Evolutionary conservation across 1,140 invertebrate genomes (phyloP).

Genomic region (Telenomus remus): DNA sequence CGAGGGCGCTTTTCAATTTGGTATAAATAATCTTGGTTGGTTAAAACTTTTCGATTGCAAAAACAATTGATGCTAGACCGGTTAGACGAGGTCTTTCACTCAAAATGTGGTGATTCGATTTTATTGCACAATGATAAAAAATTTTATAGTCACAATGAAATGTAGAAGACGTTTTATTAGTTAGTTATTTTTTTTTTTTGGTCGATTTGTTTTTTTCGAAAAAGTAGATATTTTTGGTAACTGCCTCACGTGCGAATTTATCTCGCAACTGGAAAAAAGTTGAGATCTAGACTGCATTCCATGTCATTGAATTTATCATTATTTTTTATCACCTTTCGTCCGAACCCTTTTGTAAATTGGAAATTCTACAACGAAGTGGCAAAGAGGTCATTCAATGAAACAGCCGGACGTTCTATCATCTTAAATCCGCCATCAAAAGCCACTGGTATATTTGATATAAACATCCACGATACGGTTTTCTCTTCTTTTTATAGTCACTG

Average conservation of each 20-base stretch:
- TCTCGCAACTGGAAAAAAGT: constrained; percentile 39
- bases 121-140: constrained; percentile 7
- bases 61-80: constrained; percentile 38
- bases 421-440: constrained; percentile 2
- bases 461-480: constrained; percentile 11
- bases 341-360: constrained; percentile 5
- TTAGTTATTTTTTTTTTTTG: too few relatives aligned
- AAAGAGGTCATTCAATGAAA: constrained; percentile 11
- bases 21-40: constrained; percentile 45
- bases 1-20: constrained; percentile 36
- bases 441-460: constrained; percentile 14
- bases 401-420: constrained; percentile 4
- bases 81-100: constrained; percentile 43
- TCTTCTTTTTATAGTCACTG: constrained; percentile 33
- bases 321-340: constrained; percentile 63
- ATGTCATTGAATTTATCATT: constrained; percentile 66
- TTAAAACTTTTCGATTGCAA: constrained; percentile 7
- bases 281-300: constrained; percentile 56
- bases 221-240: too few relatives aligned
- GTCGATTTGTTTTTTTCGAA: too few relatives aligned
- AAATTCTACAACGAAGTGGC: constrained; percentile 16
- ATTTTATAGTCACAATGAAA: constrained; percentile 2
- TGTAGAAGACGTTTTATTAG: too few relatives aligned
- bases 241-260: too few relatives aligned
- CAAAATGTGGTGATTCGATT: constrained; percentile 16